These are phyloP conservation scores for Channa striata DNA, from an alignment of 2,797 vertebrate genomes.

Conservation along the genomic window DNA sequence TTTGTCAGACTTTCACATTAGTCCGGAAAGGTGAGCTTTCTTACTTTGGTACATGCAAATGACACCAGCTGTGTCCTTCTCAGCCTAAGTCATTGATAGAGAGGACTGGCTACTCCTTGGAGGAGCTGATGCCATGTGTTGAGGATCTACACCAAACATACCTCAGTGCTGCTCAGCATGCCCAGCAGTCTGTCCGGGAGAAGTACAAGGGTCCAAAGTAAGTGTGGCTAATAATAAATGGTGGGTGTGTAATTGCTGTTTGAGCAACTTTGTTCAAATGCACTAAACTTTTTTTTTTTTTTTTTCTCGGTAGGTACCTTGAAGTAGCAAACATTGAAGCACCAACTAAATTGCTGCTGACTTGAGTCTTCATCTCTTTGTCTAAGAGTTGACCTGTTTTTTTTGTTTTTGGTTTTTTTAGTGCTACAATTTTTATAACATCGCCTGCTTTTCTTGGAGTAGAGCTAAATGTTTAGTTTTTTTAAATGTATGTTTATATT, in stretches of 20 bases:
- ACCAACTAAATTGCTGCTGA: constrained; percentile 87
- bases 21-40: no score
- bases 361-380: constrained; percentile 50
- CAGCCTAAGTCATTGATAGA: constrained; percentile 88
- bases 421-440: constrained; percentile 34
- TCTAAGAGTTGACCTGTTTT: constrained; percentile 21
- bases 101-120: constrained; percentile 89
- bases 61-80: not conserved
- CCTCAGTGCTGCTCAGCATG: constrained; percentile 90
- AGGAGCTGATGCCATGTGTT: constrained; percentile 91
- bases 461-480: constrained; percentile 52
- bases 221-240: constrained; percentile 57
- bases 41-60: not conserved
- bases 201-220: constrained; percentile 96
- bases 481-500: constrained; percentile 69
- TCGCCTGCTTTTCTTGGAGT: constrained; percentile 70
- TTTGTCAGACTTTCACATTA: no score
- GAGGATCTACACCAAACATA: constrained; percentile 91
- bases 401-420: constrained; percentile 40
- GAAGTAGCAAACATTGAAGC: constrained; percentile 90
- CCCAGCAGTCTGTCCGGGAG: constrained; percentile 95
- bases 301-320: constrained; percentile 93
- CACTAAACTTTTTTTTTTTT: not conserved
- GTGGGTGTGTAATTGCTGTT: no score
- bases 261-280: not conserved